Base-by-base conservation (phyloP, 2,888 invertebrate genomes). In the Volucella bombylans region DNA sequence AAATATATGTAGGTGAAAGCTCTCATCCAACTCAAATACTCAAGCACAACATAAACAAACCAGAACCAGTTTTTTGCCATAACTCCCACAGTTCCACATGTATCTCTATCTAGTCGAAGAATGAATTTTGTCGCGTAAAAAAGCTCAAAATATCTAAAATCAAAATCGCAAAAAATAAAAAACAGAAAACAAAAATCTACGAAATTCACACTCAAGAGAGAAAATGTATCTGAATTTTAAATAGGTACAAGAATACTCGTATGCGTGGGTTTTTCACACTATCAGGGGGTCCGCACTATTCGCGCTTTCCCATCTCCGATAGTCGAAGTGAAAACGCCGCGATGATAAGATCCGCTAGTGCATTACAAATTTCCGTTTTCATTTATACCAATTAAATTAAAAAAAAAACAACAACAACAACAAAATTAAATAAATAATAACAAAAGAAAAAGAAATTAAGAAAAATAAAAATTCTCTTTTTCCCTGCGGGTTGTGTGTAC, bases 241-340 rank as follows among this genome's bases (percentile, higher is more conserved):
- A 23, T 6, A 31, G 31, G 6, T 31, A 31, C 31, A 6, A 31
- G 31, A 31, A 6, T 31, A 31, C 31, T 31, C 6, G 31, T 65
- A 85, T 85, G 83, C 76, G 80, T 80, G 76, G 43, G 64, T 76
- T 76, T 64, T 55, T 12, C 71, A 68, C 76, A 81, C 76, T 81
- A 85, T 81, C 80, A 77, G 85, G 80, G 80, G 79, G 81, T 85
- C 76, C 47, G 85, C 85, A 85, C 72, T 85, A 57, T 85, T 85
- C 76, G 81, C 85, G 85, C 85, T 85, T 85, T 85, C 73, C 76
- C 76, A 71, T 85, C 81, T 80, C 68, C 62, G 80, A 85, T 85
- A 85, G 85, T 85, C 81, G 80, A 85, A 85, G 85, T 85, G 85
- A 85, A 85, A 85, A 77, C 85, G 85, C 81, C 85, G 85, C 85